Evolutionary conservation across 1,140 invertebrate genomes (phyloP).

Genomic region (Drosophila nigromelanica): DNA sequence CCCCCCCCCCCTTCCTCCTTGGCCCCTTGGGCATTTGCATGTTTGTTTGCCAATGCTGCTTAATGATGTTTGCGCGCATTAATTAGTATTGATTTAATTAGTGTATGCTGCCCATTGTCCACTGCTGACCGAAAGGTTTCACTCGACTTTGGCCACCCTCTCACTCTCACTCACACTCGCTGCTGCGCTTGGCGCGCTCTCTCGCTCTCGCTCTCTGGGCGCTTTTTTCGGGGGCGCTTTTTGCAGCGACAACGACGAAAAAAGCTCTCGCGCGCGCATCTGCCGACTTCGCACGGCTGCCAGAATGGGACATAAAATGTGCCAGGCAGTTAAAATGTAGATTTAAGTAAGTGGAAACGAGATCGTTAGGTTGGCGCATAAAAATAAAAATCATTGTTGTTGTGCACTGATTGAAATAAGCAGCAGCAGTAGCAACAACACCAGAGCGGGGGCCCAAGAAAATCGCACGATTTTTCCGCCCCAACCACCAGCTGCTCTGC

Average conservation of each 20-base stretch:
- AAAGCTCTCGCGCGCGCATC: constrained; percentile 70
- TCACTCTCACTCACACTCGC: constrained; percentile 2
- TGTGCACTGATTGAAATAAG: constrained; percentile 83
- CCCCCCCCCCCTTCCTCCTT: too few relatives aligned
- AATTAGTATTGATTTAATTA: constrained; percentile 79
- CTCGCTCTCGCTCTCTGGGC: constrained; percentile 34
- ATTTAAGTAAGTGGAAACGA: constrained; percentile 84
- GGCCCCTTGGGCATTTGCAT: constrained; percentile 36
- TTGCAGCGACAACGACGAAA: constrained; percentile 22
- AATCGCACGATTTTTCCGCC: constrained; percentile 43
- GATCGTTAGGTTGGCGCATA: constrained; percentile 84
- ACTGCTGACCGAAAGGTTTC: constrained; percentile 29
- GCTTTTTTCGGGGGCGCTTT: constrained; percentile 46
- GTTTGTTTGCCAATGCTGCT: constrained; percentile 36
- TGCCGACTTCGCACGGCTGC: constrained; percentile 58
- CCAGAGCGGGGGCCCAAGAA: constrained; percentile 28
- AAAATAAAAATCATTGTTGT: constrained; percentile 84
- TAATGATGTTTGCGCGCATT: constrained; percentile 57
- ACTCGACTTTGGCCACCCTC: neutral
- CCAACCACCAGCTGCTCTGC: constrained; percentile 2
- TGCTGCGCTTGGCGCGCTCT: neutral
- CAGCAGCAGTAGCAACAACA: constrained; percentile 32
- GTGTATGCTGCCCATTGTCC: constrained; percentile 38
- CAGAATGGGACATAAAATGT: constrained; percentile 84
- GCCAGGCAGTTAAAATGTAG: constrained; percentile 83